Conservation (phyloP, 2,797 vertebrate genomes). For the Ceyx erithaca region DNA sequence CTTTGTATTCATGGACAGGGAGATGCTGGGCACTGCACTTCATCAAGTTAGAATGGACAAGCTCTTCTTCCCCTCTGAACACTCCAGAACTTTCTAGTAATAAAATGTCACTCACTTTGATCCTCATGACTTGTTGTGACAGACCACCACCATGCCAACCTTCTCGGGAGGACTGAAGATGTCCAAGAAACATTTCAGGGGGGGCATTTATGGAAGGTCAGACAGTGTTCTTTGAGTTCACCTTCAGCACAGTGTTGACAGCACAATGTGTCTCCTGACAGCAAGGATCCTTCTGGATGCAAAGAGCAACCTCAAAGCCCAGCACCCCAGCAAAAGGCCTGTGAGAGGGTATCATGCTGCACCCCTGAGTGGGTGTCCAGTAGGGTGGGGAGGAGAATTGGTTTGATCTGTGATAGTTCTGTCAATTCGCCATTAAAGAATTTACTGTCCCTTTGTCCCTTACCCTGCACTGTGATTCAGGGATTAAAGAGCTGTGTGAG, state of each 20-base stretch:
- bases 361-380: rapidly evolving
- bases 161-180: neutral
- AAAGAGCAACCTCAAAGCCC: neutral
- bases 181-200: neutral
- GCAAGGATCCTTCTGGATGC: neutral
- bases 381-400: neutral
- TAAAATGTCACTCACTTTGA: neutral
- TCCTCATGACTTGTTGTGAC: neutral
- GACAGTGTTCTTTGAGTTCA: neutral
- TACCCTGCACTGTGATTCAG: neutral
- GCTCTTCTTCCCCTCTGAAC: neutral
- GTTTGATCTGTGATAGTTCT: neutral
- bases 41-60: rapidly evolving
- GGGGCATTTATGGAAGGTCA: neutral
- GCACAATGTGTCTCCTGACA: neutral
- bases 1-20: neutral
- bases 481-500: neutral
- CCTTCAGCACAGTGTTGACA: neutral
- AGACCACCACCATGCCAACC: neutral
- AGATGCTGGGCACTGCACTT: neutral
- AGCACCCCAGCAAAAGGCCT: neutral
- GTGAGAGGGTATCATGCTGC: neutral
- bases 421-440: neutral
- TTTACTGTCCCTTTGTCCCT: neutral
- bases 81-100: neutral